A percentile compares a stretch with the other conserved stretches of the same genome.
Conservation (phyloP, 1,140 invertebrate species). For the Eufriesea mexicana region DNA sequence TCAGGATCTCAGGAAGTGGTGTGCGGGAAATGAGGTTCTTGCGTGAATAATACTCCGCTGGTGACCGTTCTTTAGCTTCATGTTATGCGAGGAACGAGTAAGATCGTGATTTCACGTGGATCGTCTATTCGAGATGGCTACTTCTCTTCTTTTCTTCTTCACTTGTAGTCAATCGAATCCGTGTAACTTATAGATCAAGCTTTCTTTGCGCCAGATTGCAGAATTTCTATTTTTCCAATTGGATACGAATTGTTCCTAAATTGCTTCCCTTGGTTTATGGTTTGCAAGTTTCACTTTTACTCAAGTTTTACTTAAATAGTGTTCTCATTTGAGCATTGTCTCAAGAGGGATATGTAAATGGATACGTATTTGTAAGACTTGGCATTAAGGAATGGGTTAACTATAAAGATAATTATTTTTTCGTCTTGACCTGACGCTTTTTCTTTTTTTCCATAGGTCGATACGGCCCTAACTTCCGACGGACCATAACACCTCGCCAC, state of each 20-base stretch:
- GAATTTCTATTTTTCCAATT: background rate
- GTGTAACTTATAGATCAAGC: too few relatives aligned
- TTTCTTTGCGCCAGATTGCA: background rate
- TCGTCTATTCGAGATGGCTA: background rate
- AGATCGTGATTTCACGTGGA: background rate
- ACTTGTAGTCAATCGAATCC: background rate
- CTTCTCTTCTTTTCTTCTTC: background rate
- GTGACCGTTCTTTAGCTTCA: conserved; percentile 30
- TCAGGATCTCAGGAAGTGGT: conserved; percentile 53
- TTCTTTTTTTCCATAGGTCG: conserved; percentile 82
- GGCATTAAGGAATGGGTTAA: background rate
- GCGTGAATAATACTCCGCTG: conserved; percentile 68
- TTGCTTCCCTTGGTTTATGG: too few relatives aligned
- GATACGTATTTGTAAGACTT: background rate
- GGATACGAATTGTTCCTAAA: too few relatives aligned
- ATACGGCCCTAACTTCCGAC: conserved; percentile 85
- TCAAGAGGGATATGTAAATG: too few relatives aligned
- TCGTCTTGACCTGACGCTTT: conserved; percentile 80
- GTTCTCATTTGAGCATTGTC: background rate
- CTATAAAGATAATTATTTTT: conserved; percentile 72
- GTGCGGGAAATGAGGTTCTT: conserved; percentile 72
- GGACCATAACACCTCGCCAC: conserved; percentile 88
- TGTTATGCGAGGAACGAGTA: conserved; percentile 17
- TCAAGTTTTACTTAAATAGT: background rate
- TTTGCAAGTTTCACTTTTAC: too few relatives aligned